Evolutionary conservation across 2,113 vertebrate species (phyloP).

Genomic region (Suricata suricatta): DNA sequence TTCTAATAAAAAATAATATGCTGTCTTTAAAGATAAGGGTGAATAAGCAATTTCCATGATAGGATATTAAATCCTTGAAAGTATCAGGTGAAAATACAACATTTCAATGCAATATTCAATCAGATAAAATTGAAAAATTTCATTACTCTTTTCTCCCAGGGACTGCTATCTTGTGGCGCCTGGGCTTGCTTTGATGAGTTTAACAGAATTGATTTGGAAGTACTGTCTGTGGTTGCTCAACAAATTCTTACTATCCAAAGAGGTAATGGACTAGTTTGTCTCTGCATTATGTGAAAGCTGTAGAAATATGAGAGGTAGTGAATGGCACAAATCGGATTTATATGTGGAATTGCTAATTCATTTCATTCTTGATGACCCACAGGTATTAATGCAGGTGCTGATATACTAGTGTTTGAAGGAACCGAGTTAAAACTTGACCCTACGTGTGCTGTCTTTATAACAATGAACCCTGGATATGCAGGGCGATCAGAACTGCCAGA

Average conservation of each 20-base stretch:
- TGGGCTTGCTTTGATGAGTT: constrained; percentile 98
- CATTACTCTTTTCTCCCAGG: constrained; percentile 82
- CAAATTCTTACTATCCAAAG: constrained; percentile 97
- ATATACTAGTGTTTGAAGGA: constrained; percentile 91
- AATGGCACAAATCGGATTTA: neutral
- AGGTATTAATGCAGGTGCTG: constrained; percentile 90
- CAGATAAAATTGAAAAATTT: constrained; percentile 55
- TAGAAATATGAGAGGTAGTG: neutral
- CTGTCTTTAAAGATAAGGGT: constrained; percentile 65
- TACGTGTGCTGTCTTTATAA: constrained; percentile 94
- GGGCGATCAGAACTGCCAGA: constrained; percentile 94
- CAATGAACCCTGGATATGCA: constrained; percentile 96
- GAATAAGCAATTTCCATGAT: constrained; percentile 69
- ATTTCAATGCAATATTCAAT: constrained; percentile 55
- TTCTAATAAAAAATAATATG: constrained; percentile 53
- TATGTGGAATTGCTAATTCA: neutral
- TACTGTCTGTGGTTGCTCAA: constrained; percentile 94
- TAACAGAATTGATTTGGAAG: constrained; percentile 96
- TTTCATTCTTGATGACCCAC: neutral
- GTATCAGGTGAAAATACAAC: constrained; percentile 58
- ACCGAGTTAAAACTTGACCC: constrained; percentile 92
- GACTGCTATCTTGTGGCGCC: constrained; percentile 92
- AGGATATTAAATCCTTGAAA: constrained; percentile 66
- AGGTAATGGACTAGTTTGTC: constrained; percentile 84
- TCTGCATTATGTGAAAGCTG: neutral